Base-by-base conservation (phyloP, 2,113 vertebrate genomes). In the Setophaga petechia region DNA sequence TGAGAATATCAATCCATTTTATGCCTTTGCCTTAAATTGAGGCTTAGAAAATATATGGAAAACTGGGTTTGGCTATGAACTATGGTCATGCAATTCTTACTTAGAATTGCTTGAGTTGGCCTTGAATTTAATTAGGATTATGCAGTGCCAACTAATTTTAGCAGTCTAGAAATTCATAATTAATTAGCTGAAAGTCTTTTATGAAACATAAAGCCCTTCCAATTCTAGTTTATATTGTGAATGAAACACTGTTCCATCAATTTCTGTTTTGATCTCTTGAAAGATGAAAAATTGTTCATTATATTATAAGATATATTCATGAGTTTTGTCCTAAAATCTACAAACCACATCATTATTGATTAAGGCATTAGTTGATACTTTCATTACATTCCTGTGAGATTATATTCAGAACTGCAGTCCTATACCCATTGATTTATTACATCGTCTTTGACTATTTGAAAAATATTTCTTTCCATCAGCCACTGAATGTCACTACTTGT, bases 181-280 rank as follows among this genome's bases (percentile, higher is more conserved):
- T 85, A 91, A 89, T 89, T 89, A 95, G 37, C 15, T 84, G 74
- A 79, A 91, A 94, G 57, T 85, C 54, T 87, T 57, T 83, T 85
- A 79, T 46, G 58, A 91, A 93, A 76, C 21, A 87, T 75, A 95
- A 93, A 93, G 81, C 41, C 28, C 9, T 6, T 84, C 7, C 21
- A 62, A 46, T 71, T 87, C 33, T 95, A 5, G 58, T 93, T 93
- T 91, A 76, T 46, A 55, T 30, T 89, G 30, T 66, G 81, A 87
- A 66, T 73, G 82, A 89, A 93, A 76, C 16, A 77, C 35, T 68
- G 9, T 59, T 89, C 27, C 10, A 49, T 76, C 63, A 2, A 65
- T 87, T 78, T 75, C 15, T 66, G 30, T 79, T 84, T 73, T 65
- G 62, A 84, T 78, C 11, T 79, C 43, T 72, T 61, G 41, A 87